Evolutionary conservation across 2,888 invertebrate species (phyloP), one percentile per base, ranked within the genome.

Genomic region (Mellilla xanthometata): DNA sequence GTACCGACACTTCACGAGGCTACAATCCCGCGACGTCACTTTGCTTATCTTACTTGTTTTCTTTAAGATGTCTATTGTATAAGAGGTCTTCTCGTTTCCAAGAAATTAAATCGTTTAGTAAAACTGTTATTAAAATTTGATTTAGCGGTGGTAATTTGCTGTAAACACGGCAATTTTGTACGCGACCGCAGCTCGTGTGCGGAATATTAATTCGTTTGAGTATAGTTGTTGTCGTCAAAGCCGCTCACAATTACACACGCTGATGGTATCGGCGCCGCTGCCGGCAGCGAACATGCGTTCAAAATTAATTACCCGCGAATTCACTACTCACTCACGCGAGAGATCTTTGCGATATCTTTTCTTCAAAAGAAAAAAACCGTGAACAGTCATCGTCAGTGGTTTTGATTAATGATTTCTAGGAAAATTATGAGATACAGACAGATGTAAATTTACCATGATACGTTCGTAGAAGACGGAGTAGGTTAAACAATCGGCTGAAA

Each of bases 281-380:
- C 57, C 68, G 65, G 65, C 67, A 65, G 58, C 51, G 55, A 54
- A 60, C 57, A 58, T 66, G 74, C 69, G 70, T 75, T 72, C 71
- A 79, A 76, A 81, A 77, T 81, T 81, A 82, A 84, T 83, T 81
- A 82, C 68, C 72, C 66, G 71, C 75, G 60, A 81, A 80, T 78
- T 83, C 68, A 65, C 69, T 70, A 68, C 68, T 75, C 66, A 65
- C 66, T 70, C 69, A 69, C 60, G 62, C 66, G 42, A 49, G 50
- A 52, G 39, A 56, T 52, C 23, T 42, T 39, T 39, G 58, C 58
- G 52, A 39, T 49, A 45, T 36, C 8, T 24, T 19, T 39, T 49
- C 12, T 45, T 50, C 29, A 23, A 15, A 39, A 46, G 28, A 22
- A 49, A 40, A 31, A 46, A 22, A 44, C 39, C 34, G 19, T 12